phyloP scores from a whole-genome alignment of 1,140 invertebrate species.

The Zaprionus ghesquierei region DNA sequence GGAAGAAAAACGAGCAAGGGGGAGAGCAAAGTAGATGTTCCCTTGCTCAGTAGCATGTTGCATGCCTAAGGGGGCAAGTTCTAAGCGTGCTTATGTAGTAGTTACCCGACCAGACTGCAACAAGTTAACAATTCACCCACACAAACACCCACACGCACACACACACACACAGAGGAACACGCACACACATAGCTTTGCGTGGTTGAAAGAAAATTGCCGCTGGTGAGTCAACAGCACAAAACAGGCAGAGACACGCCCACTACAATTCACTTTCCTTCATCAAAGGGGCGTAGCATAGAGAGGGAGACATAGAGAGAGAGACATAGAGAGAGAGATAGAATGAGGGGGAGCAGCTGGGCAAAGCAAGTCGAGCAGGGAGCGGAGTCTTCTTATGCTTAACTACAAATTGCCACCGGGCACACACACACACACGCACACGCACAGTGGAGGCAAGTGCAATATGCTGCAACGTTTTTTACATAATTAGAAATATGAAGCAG shows the following conservation, averaged over 20 bases:
- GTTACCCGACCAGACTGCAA: conserved; percentile 53
- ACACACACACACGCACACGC: neutral
- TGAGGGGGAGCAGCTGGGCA: neutral
- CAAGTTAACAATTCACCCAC: conserved; percentile 53
- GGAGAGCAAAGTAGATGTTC: neutral
- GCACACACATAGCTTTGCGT: neutral
- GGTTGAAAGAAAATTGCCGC: conserved; percentile 54
- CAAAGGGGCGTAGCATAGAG: conserved; percentile 15
- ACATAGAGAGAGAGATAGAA: neutral
- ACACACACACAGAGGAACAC: neutral
- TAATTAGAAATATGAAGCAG: conserved; percentile 73
- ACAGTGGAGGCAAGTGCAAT: conserved; percentile 30
- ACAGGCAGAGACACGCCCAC: conserved; percentile 40
- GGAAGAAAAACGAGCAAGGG: neutral
- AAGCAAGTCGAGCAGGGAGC: conserved; percentile 11
- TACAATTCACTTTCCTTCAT: conserved; percentile 57
- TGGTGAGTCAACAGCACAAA: conserved; percentile 54
- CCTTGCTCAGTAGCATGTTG: conserved; percentile 21
- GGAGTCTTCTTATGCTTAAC: conserved; percentile 62
- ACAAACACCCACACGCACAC: conserved; percentile 16
- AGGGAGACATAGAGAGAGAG: neutral
- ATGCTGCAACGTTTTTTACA: conserved; percentile 64
- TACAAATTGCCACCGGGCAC: conserved; percentile 61
- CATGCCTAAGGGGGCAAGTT: conserved; percentile 33
- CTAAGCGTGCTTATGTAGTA: conserved; percentile 32